Percentiles rank a stretch among this genome's conserved stretches.
phyloP scores from a whole-genome alignment of 37 sponge, comb jelly and placozoan genomes.

The Ephydatia muelleri region DNA sequence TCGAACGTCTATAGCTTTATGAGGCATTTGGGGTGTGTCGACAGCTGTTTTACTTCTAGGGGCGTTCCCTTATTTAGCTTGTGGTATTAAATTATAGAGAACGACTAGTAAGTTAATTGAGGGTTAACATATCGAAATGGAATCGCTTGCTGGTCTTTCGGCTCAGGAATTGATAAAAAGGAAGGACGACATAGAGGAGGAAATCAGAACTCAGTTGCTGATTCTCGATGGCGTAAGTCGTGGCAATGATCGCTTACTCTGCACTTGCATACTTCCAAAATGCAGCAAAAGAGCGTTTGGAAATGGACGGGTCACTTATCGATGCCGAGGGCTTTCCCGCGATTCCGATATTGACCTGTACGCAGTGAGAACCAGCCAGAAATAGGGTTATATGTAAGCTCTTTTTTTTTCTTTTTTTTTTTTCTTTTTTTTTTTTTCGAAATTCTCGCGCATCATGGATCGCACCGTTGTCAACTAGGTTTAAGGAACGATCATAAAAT shows the following conservation, averaged over 20 bases:
- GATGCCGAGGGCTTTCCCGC: conserved; percentile 84
- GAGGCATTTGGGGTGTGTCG: no score
- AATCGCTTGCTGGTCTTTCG: neutral
- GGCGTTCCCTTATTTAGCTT: no score
- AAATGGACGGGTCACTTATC: conserved; percentile 83
- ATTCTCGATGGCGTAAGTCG: conserved; percentile 56
- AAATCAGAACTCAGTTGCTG: conserved; percentile 39
- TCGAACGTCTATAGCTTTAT: no score
- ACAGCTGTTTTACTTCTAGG: no score
- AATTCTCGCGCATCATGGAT: no score
- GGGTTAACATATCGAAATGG: neutral
- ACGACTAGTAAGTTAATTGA: no score
- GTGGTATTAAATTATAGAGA: no score
- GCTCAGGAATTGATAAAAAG: conserved; percentile 68
- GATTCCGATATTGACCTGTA: conserved; percentile 90
- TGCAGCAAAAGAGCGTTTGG: conserved; percentile 81
- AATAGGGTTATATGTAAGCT: conserved; percentile 80
- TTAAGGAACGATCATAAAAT: conserved; percentile 89
- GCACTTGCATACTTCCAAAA: neutral
- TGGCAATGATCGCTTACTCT: neutral
- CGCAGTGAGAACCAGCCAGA: conserved; percentile 82
- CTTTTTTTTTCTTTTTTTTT: no score
- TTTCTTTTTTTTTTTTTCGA: no score
- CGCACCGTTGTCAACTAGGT: conserved; percentile 47
- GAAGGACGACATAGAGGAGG: conserved; percentile 79